A percentile compares a stretch with the other conserved stretches of the same genome.
Conservation (phyloP, 2,888 invertebrate genomes). For the Pteria penguin region DNA sequence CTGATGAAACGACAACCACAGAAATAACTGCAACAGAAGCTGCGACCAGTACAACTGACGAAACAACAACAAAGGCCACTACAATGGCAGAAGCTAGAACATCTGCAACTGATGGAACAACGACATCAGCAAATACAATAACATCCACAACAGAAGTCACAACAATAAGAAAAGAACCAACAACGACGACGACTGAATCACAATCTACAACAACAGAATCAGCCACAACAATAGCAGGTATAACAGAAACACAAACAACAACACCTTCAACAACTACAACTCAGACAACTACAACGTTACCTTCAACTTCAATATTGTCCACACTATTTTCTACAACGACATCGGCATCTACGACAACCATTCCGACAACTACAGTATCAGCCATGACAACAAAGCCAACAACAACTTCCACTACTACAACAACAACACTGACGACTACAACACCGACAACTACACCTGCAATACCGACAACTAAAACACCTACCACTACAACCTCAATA, state of each 20-base stretch:
- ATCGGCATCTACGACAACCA: background rate
- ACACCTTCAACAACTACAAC: slow-evolving; percentile 8
- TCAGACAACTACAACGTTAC: background rate
- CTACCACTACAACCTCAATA: background rate
- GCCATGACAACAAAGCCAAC: background rate
- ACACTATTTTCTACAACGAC: background rate
- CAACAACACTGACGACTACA: background rate
- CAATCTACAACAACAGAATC: background rate
- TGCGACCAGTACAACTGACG: background rate
- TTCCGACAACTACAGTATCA: background rate
- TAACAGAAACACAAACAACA: background rate
- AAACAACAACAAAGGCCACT: background rate
- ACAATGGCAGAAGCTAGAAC: background rate
- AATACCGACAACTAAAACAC: background rate
- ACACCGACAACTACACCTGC: background rate
- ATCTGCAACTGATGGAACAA: background rate
- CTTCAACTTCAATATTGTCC: background rate
- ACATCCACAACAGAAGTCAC: no score
- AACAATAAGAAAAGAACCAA: no score
- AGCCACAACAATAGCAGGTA: background rate
- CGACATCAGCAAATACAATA: background rate
- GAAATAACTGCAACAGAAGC: background rate
- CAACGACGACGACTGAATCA: no score
- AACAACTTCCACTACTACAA: background rate
- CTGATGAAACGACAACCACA: background rate